Conservation (phyloP, 2,797 vertebrate genomes). For the Lophotriccus pileatus region DNA sequence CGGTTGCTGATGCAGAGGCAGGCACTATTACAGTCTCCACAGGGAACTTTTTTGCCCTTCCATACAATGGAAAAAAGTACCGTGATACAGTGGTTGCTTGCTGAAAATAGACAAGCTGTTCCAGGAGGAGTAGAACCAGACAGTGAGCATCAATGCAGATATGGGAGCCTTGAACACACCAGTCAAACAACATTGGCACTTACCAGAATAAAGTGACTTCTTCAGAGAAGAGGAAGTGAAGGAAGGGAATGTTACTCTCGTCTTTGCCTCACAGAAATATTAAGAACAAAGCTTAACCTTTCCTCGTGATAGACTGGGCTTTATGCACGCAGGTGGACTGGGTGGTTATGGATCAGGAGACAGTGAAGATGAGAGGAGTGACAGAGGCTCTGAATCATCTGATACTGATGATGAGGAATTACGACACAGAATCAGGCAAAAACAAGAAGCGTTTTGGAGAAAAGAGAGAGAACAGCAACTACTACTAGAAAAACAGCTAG, state of each 20-base stretch:
- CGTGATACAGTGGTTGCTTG: constrained; percentile 46
- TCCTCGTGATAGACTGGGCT: constrained; percentile 82
- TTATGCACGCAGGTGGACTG: constrained; percentile 95
- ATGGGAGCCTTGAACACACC: constrained; percentile 55
- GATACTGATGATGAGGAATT: constrained; percentile 98
- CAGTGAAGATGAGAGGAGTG: constrained; percentile 91
- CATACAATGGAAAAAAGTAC: constrained; percentile 47
- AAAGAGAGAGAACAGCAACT: constrained; percentile 93
- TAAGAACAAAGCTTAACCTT: constrained; percentile 71
- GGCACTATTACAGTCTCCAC: constrained; percentile 45
- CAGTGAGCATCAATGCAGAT: constrained; percentile 59
- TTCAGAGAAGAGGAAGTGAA: constrained; percentile 75
- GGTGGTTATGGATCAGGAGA: constrained; percentile 98
- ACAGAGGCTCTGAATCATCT: constrained; percentile 92
- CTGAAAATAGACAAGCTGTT: constrained; percentile 61
- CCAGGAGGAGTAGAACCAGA: constrained; percentile 67
- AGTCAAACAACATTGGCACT: constrained; percentile 55
- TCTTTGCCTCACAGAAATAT: constrained; percentile 74
- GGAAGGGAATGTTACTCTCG: constrained; percentile 72
- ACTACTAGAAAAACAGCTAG: constrained; percentile 89
- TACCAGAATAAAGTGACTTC: constrained; percentile 72
- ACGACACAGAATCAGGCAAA: constrained; percentile 93
- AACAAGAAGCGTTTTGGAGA: constrained; percentile 97
- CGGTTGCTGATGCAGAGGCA: constrained; percentile 37
- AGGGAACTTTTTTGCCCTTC: constrained; percentile 55